These are phyloP conservation scores for Sturnira hondurensis DNA, from an alignment of 2,113 vertebrate genomes.

Conservation along the genomic window DNA sequence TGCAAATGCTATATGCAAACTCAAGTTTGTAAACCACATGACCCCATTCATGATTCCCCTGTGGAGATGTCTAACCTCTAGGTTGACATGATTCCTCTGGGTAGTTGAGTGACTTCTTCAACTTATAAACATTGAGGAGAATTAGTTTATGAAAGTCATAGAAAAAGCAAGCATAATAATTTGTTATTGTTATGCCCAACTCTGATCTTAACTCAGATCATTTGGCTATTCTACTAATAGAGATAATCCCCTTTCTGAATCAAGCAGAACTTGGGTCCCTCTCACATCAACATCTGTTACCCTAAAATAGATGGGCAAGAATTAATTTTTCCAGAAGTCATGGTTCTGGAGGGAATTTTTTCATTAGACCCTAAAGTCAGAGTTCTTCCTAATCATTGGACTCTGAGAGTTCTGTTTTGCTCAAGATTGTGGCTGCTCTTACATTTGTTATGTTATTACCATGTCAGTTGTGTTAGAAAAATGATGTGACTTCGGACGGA, in stretches of 20 bases:
- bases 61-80: not conserved
- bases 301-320: not conserved
- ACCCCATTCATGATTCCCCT: not conserved
- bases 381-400: not conserved
- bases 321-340: not conserved
- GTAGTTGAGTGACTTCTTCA: not conserved
- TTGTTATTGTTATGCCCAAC: not conserved
- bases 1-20: not conserved
- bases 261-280: not conserved
- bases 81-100: not conserved
- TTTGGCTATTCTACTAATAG: not conserved
- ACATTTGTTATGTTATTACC: not conserved
- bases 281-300: not conserved
- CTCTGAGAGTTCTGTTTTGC: not conserved
- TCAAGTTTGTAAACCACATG: not conserved
- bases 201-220: slow-evolving; percentile 21
- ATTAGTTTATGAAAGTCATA: not conserved
- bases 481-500: not conserved
- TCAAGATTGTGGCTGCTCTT: not conserved
- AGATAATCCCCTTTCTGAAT: not conserved
- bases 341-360: not conserved
- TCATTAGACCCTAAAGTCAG: not conserved
- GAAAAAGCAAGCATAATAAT: not conserved
- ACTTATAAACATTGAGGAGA: not conserved
- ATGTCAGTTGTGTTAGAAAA: not conserved